A percentile compares a stretch with the other conserved stretches of the same genome.
Conservation (phyloP, 1,140 invertebrate species). For the Drosophila rufa region DNA sequence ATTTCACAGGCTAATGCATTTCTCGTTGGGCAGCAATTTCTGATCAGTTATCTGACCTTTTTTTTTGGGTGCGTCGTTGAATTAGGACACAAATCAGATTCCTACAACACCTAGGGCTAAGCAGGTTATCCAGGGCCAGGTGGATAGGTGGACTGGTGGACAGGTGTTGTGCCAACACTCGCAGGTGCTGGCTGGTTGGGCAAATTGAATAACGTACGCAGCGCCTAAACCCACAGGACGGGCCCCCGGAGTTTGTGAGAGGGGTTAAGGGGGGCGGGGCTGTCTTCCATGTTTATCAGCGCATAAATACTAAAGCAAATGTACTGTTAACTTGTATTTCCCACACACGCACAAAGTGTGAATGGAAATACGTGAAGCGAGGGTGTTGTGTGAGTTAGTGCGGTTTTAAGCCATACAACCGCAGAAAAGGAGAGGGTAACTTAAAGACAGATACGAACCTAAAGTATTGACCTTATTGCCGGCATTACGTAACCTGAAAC, state of each 20-base stretch:
- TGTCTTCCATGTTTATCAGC: conserved; percentile 56
- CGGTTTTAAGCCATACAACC: conserved; percentile 23
- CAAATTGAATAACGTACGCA: conserved; percentile 72
- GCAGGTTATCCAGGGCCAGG: conserved; percentile 3
- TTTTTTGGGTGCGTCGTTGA: background rate
- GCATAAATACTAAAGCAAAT: conserved; percentile 74
- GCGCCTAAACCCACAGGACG: conserved; percentile 39
- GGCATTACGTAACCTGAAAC: conserved; percentile 57
- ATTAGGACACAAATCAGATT: conserved; percentile 20
- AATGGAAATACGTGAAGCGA: conserved; percentile 40
- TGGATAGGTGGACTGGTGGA: conserved; percentile 2
- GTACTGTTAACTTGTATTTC: conserved; percentile 79
- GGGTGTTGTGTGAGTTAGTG: conserved; percentile 19
- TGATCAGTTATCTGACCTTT: conserved; percentile 8
- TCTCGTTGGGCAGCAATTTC: background rate
- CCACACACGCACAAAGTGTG: conserved; percentile 67
- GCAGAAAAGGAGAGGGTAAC: conserved; percentile 22
- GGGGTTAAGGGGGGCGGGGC: background rate
- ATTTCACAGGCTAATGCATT: conserved; percentile 27
- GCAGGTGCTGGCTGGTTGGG: conserved; percentile 21
- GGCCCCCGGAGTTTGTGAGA: background rate
- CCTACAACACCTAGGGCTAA: conserved; percentile 9
- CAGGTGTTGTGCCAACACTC: conserved; percentile 16
- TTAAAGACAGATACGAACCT: conserved; percentile 31
- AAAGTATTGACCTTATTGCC: conserved; percentile 26